phyloP scores from a whole-genome alignment of 2,797 vertebrate species.

The Dryobates pubescens region DNA sequence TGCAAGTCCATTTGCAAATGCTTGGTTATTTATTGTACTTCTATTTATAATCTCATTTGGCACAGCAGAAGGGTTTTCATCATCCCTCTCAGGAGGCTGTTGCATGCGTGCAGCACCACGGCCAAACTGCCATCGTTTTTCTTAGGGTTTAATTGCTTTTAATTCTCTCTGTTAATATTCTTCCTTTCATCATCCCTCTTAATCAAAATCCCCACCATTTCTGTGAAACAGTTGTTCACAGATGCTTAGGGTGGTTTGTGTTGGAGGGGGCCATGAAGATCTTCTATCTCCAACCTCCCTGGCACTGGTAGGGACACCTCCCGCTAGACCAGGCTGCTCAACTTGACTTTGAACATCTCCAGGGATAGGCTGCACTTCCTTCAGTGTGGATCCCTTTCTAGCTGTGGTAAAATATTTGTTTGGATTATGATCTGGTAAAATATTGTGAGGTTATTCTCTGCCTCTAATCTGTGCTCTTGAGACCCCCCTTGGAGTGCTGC shows the following conservation, averaged over 20 bases:
- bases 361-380: background rate
- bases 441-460: no score
- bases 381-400: background rate
- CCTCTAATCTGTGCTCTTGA: no score
- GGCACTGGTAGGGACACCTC: no score
- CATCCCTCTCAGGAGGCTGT: background rate
- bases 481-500: no score
- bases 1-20: slow-evolving; percentile 8
- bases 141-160: background rate
- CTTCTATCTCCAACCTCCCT: no score
- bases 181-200: background rate
- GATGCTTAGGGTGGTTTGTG: no score
- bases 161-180: background rate
- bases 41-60: background rate
- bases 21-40: background rate
- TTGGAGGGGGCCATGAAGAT: no score
- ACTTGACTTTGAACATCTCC: no score
- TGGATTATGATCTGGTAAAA: no score
- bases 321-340: no score
- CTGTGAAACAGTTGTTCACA: background rate
- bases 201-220: background rate
- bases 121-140: background rate
- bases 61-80: background rate
- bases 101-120: background rate
- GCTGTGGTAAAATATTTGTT: background rate